Base-by-base conservation (phyloP, 2,888 invertebrate species). In the Tholera decimalis region DNA sequence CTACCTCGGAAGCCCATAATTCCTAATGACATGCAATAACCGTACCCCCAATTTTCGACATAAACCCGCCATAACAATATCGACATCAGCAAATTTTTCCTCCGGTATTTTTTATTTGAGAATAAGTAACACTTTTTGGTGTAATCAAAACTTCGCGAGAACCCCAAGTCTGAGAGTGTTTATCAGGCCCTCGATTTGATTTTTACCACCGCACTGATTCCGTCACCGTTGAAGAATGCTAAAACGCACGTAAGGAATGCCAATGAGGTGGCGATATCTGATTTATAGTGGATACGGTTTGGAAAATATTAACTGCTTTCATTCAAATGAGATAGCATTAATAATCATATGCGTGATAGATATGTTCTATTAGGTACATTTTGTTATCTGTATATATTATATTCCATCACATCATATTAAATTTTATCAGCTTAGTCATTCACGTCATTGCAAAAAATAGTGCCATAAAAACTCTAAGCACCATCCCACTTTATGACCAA, bases 11-110 rank as follows among this genome's bases (percentile, higher is more conserved):
- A 94, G 94, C 94, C 94, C 95, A 95, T 95, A 95, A 95, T 95
- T 95, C 94, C 95, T 95, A 95, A 95, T 95, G 95, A 95, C 95
- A 95, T 95, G 95, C 95, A 95, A 95, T 95, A 95, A 95, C 92
- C 93, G 94, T 94, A 93, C 95, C 95, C 94, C 94, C 95, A 95
- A 95, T 95, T 95, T 95, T 92, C 92, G 86, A 94, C 94, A 91
- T 95, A 95, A 95, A 95, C 94, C 95, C 94, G 91, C 93, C 94
- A 94, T 95, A 95, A 95, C 95, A 95, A 95, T 95, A 95, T 95
- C 95, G 95, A 93, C 95, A 95, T 95, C 95, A 95, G 95, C 95
- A 87, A 92, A 88, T 89, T 93, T 93, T 92, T 92, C 87, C 80
- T 73, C 73, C 69, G 77, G 82, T 79, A 83, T 83, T 87, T 88